A percentile compares a stretch with the other conserved stretches of the same genome.
Conservation (phyloP, 2,797 vertebrate species). For the Discoglossus pictus region DNA sequence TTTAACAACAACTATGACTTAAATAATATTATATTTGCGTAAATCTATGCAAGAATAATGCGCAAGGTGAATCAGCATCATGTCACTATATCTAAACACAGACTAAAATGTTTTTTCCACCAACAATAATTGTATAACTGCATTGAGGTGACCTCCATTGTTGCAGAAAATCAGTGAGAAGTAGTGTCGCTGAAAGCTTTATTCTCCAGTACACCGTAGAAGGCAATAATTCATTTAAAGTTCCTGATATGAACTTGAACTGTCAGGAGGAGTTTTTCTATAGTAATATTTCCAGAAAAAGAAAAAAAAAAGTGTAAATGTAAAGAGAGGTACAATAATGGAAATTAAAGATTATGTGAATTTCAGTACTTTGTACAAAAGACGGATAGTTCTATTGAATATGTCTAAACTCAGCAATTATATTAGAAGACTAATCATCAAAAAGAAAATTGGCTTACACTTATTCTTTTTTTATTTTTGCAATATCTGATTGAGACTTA, state of each 20-base stretch:
- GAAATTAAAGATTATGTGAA: constrained; percentile 24
- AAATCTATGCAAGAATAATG: no score
- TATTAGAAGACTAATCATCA: constrained; percentile 47
- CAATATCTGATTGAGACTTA: constrained; percentile 49
- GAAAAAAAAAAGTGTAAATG: constrained; percentile 20
- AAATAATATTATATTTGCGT: no score
- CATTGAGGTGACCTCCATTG: background rate
- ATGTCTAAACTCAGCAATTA: constrained; percentile 49
- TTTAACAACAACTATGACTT: no score
- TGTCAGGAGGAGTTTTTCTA: constrained; percentile 13
- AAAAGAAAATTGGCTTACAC: constrained; percentile 49
- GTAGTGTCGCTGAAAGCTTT: background rate
- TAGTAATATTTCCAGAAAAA: constrained; percentile 27
- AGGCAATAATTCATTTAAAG: constrained; percentile 13
- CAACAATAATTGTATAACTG: background rate
- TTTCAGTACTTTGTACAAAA: constrained; percentile 39
- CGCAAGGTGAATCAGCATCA: no score
- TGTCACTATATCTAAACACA: no score
- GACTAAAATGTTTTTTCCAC: background rate
- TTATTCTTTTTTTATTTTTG: constrained; percentile 45
- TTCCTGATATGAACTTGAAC: constrained; percentile 23
- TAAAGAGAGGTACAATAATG: constrained; percentile 39
- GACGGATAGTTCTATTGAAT: constrained; percentile 47
- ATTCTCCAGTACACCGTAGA: background rate
- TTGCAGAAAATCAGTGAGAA: background rate